phyloP scores from a whole-genome alignment of 1,140 invertebrate genomes.

The Rhynchophorus ferrugineus region DNA sequence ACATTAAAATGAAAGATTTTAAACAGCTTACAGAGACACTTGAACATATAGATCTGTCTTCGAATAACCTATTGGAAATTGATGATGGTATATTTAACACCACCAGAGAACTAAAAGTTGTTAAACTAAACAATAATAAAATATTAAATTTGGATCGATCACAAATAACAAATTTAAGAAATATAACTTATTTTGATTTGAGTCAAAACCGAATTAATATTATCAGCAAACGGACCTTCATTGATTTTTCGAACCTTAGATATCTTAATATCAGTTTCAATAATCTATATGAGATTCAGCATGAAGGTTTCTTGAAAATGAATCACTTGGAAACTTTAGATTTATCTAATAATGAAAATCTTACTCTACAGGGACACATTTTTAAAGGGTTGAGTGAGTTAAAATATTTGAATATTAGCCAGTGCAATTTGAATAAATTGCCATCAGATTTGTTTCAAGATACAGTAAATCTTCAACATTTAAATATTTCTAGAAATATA shows the following conservation, averaged over 20 bases:
- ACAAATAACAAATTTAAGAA: too few species aligned
- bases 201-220: conserved; percentile 1
- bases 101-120: too few species aligned
- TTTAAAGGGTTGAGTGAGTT: background rate
- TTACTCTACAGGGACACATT: background rate
- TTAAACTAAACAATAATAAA: too few species aligned
- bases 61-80: too few species aligned
- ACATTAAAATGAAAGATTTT: too few species aligned
- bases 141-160: too few species aligned
- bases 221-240: background rate
- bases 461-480: background rate
- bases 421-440: background rate
- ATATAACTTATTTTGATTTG: background rate
- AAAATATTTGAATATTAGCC: background rate
- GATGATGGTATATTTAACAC: too few species aligned
- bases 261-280: background rate
- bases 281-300: background rate
- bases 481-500: background rate
- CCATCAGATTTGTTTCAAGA: background rate
- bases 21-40: too few species aligned
- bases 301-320: background rate
- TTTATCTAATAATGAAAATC: background rate
- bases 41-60: too few species aligned
- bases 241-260: background rate
- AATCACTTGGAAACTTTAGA: background rate